Percentiles rank a stretch among this genome's conserved stretches.
phyloP scores from a whole-genome alignment of 2,888 invertebrate genomes.

The Morpho deidamia region DNA sequence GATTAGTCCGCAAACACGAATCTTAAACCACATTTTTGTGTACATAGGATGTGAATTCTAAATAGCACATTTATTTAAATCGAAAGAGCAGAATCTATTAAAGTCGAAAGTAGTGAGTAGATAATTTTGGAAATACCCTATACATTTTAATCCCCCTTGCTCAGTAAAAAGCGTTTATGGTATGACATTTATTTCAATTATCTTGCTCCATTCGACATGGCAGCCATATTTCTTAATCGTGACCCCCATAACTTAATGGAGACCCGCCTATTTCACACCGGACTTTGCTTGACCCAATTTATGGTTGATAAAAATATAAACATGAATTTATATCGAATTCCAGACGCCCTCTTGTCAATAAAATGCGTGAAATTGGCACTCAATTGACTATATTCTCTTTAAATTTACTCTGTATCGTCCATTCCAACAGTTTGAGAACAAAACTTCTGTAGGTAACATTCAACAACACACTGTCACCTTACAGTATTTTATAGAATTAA shows the following conservation, averaged over 20 bases:
- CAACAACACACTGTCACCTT: too few relatives aligned
- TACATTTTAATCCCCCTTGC: slow-evolving; percentile 2
- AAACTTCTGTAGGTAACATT: too few relatives aligned
- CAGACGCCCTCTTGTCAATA: background rate
- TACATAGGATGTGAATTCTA: too few relatives aligned
- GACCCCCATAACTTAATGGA: slow-evolving; percentile 38
- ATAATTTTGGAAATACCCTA: background rate
- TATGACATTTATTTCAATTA: slow-evolving; percentile 59
- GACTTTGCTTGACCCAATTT: slow-evolving; percentile 7
- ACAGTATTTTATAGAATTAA: too few relatives aligned
- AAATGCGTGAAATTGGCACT: background rate
- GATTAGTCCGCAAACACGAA: too few relatives aligned
- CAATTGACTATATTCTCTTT: too few relatives aligned
- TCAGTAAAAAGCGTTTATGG: slow-evolving; percentile 18
- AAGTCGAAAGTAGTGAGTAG: too few relatives aligned
- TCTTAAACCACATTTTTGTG: too few relatives aligned
- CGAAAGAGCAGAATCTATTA: too few relatives aligned
- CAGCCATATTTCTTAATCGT: slow-evolving; percentile 58
- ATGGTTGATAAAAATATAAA: background rate
- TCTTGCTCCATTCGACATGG: slow-evolving; percentile 37
- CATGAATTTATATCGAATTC: background rate
- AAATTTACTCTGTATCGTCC: background rate
- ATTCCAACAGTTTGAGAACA: too few relatives aligned
- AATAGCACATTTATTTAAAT: too few relatives aligned
- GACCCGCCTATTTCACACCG: slow-evolving; percentile 18